Evolutionary conservation across 2,888 invertebrate species (phyloP), one percentile per base, ranked within the genome.

Genomic region (Sminthurides aquaticus): DNA sequence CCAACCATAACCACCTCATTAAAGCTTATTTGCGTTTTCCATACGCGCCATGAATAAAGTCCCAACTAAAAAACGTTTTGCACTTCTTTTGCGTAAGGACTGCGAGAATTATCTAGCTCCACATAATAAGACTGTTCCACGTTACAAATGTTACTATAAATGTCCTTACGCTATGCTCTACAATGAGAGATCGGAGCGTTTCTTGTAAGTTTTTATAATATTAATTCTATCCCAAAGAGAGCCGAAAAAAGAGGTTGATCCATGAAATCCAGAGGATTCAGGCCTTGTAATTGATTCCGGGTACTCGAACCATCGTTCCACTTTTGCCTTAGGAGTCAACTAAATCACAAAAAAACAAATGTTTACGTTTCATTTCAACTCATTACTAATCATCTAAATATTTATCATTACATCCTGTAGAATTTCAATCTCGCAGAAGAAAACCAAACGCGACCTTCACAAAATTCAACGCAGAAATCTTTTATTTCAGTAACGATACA

Each of bases 261-360:
- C 64, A 59, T 64, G 64, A 43, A 54, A 64, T n/a, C 64, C 64
- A 43, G 64, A 64, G 5, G 64, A 64, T 28, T 63, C 62, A 15
- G 62, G 62, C n/a, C 24, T 15, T 18, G 52, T 48, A 24, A 55
- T 57, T 11, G 57, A 28, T 25, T 28, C 55, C 15, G 57, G 57
- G 34, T 63, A 83, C 69, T 88, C 87, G 78, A 90, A 89, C 89
- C 89, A 90, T 59, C 89, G 84, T 76, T 88, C 87, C 76, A 89
- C 87, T 81, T 89, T 89, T 67, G 88, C 88, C 69, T 85, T 83
- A 63, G 89, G 86, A 74, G 87, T 87, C 76, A 89, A 81, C 89
- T 89, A 81, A 69, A 77, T 74, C 68, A 68, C 71, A 71, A 69
- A 57, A 69, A 60, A 71, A 15, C n/a, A n/a, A n/a, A n/a, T n/a